phyloP scores from a whole-genome alignment of 2,797 vertebrate genomes.

The Acanthiza pusilla region DNA sequence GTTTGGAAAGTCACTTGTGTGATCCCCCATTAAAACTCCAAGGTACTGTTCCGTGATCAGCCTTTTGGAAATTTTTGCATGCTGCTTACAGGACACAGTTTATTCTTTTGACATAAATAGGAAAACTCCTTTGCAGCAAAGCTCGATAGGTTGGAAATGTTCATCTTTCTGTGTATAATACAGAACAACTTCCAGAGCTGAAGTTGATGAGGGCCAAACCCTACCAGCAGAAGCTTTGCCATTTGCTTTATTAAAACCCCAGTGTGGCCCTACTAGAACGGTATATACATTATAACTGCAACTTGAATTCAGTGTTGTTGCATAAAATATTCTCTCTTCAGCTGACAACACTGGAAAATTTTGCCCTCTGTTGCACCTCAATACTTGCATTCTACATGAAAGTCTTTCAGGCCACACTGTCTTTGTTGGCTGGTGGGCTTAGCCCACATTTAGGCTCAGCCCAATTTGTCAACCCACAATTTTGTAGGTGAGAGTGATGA shows the following conservation, averaged over 20 bases:
- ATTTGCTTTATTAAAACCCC: neutral
- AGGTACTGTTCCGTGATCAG: neutral
- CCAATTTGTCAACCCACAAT: neutral
- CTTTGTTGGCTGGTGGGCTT: neutral
- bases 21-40: neutral
- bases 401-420: neutral
- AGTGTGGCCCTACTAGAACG: neutral
- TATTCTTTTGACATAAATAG: neutral
- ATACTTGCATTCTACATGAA: neutral
- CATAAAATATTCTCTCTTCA: neutral
- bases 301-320: neutral
- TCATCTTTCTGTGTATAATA: neutral
- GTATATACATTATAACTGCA: neutral
- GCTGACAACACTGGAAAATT: neutral
- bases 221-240: neutral
- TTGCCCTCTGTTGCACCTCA: neutral
- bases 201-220: neutral
- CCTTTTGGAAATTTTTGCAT: neutral
- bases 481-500: neutral
- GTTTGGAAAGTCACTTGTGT: neutral
- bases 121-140: conserved; percentile 1
- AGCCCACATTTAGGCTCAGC: neutral
- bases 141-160: neutral
- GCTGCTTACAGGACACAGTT: neutral
- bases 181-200: neutral